These are phyloP conservation scores for Acrobeloides nanus DNA, from an alignment of 2,888 invertebrate species.

Conservation along the genomic window DNA sequence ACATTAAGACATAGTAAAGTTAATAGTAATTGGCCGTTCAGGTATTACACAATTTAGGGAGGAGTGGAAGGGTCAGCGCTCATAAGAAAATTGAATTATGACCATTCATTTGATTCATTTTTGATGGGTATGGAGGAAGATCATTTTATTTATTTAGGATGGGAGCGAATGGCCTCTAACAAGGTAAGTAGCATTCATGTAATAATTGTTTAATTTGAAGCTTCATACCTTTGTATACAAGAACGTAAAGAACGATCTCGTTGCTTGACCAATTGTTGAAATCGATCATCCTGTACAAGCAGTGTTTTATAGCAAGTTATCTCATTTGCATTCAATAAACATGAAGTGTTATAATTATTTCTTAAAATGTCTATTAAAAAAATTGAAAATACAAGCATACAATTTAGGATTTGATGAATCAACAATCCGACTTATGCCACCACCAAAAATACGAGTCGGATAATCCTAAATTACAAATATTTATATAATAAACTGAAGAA, in stretches of 20 bases:
- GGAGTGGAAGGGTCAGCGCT: background rate
- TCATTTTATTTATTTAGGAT: too few relatives aligned
- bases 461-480: conserved; percentile 27
- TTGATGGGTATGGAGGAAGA: too few relatives aligned
- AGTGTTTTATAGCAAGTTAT: conserved; percentile 34
- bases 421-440: conserved; percentile 36
- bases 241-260: conserved; percentile 35
- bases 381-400: conserved; percentile 11
- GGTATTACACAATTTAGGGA: too few relatives aligned
- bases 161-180: too few relatives aligned
- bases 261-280: conserved; percentile 32
- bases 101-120: too few relatives aligned
- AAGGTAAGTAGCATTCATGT: too few relatives aligned
- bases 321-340: conserved; percentile 37
- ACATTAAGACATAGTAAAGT: too few relatives aligned
- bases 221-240: conserved; percentile 35
- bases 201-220: too few relatives aligned
- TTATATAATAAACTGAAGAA: too few relatives aligned
- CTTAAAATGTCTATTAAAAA: conserved; percentile 18
- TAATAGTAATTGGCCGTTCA: too few relatives aligned
- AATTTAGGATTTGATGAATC: conserved; percentile 27
- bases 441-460: conserved; percentile 37
- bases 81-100: too few relatives aligned
- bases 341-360: conserved; percentile 37
- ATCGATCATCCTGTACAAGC: conserved; percentile 35